Percentiles rank a stretch among this genome's conserved stretches.
These are phyloP conservation scores for Scomber colias DNA, from an alignment of 2,113 vertebrate species.

Conservation along the genomic window DNA sequence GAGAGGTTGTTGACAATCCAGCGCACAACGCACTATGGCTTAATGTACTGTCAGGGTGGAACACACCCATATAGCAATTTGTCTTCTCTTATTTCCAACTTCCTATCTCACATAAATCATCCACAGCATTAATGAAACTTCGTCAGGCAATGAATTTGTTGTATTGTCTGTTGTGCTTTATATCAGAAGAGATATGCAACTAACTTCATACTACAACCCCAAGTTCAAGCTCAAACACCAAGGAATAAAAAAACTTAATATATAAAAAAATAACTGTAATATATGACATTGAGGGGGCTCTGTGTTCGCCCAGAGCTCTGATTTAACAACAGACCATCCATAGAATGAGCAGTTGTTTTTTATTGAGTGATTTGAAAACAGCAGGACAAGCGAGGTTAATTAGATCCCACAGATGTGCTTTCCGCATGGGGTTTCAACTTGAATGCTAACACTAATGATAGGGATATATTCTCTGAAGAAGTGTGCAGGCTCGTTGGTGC, in stretches of 20 bases:
- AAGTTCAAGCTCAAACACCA: neutral
- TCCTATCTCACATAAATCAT: constrained; percentile 1
- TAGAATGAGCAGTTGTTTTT: neutral
- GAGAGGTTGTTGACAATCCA: constrained; percentile 72
- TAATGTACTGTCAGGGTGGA: constrained; percentile 59
- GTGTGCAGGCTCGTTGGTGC: constrained; percentile 1
- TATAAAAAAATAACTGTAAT: no score
- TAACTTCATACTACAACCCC: neutral
- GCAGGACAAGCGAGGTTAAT: constrained; percentile 54
- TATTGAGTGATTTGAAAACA: constrained; percentile 53
- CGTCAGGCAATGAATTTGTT: neutral
- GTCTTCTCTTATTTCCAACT: constrained; percentile 7
- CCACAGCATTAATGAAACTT: neutral
- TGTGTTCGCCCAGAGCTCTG: neutral
- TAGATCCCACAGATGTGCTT: constrained; percentile 64
- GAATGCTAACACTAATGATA: constrained; percentile 46
- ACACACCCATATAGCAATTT: constrained; percentile 12
- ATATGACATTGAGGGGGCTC: neutral
- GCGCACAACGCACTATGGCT: constrained; percentile 59
- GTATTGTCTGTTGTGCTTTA: neutral
- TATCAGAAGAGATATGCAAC: neutral
- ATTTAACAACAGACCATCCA: constrained; percentile 7
- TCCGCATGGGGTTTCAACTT: constrained; percentile 51
- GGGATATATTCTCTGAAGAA: constrained; percentile 44
- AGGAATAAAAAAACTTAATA: no score